Percentiles rank a stretch among this genome's conserved stretches.
phyloP scores from a whole-genome alignment of 1,140 invertebrate genomes.

The Camponotus vicinus region DNA sequence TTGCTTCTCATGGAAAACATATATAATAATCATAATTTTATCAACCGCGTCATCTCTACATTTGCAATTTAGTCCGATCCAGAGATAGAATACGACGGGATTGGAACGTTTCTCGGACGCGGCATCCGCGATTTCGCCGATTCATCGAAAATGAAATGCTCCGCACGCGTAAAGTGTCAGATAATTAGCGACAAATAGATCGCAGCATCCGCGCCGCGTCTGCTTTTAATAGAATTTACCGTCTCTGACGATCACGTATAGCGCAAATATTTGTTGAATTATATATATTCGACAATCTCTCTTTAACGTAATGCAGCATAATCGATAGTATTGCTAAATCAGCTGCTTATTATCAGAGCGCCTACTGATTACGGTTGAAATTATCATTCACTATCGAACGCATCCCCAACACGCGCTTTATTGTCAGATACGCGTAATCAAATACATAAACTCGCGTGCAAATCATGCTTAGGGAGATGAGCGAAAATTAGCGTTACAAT shows the following conservation, averaged over 20 bases:
- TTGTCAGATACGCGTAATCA: conserved; percentile 2
- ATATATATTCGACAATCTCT: conserved; percentile 55
- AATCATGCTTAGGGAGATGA: not conserved
- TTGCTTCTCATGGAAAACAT: not conserved
- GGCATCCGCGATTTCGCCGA: conserved; percentile 17
- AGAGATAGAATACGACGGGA: not conserved
- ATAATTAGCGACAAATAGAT: conserved; percentile 66
- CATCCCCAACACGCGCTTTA: not conserved
- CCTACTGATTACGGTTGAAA: conserved; percentile 72
- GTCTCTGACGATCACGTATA: conserved; percentile 60
- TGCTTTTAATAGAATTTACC: conserved; percentile 67
- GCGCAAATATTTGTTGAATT: conserved; percentile 75
- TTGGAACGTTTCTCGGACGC: not conserved
- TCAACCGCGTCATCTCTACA: not conserved
- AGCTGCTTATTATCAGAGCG: conserved; percentile 74
- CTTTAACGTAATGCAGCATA: conserved; percentile 61
- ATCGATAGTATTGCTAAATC: conserved; percentile 75
- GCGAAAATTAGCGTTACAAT: conserved; percentile 10
- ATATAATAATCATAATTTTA: conserved; percentile 4
- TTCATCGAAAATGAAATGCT: conserved; percentile 37
- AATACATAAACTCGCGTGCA: not conserved
- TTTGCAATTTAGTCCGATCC: not conserved
- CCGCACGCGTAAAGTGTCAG: not conserved
- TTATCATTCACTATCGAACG: conserved; percentile 56
- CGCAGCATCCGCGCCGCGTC: conserved; percentile 39